Conservation (phyloP, 2,113 vertebrate genomes). For the Bubo scandiacus region DNA sequence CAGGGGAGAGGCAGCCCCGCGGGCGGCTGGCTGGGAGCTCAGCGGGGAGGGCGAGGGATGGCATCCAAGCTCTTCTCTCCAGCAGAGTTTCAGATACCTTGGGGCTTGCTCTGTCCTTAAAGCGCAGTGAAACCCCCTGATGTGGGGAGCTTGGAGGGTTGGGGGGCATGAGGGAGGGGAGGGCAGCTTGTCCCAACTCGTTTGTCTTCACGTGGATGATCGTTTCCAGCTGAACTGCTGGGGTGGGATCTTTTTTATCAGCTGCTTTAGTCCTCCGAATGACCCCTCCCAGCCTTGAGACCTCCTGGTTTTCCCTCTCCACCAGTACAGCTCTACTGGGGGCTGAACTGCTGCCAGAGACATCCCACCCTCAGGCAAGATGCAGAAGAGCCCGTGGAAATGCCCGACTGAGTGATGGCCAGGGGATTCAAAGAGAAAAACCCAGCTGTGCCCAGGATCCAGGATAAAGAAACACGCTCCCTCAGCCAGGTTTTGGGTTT, state of each 20-base stretch:
- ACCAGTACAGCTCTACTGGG: fast-evolving
- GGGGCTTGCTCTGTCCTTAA: background rate
- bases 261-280: background rate
- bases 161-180: background rate
- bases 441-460: fast-evolving
- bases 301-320: background rate
- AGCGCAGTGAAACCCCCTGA: background rate
- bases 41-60: background rate
- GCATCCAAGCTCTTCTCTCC: constrained; percentile 13
- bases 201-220: background rate
- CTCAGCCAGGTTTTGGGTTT: background rate
- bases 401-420: background rate
- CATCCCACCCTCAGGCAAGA: fast-evolving
- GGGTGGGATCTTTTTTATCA: background rate
- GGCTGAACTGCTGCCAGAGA: background rate
- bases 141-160: background rate
- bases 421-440: background rate
- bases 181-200: background rate
- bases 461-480: fast-evolving
- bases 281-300: background rate
- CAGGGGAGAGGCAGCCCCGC: background rate
- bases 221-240: background rate
- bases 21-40: background rate
- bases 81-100: background rate
- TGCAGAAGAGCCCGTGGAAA: background rate